Evolutionary conservation across 2,113 vertebrate genomes (phyloP).

Genomic region (Microcebus griseorufus): DNA sequence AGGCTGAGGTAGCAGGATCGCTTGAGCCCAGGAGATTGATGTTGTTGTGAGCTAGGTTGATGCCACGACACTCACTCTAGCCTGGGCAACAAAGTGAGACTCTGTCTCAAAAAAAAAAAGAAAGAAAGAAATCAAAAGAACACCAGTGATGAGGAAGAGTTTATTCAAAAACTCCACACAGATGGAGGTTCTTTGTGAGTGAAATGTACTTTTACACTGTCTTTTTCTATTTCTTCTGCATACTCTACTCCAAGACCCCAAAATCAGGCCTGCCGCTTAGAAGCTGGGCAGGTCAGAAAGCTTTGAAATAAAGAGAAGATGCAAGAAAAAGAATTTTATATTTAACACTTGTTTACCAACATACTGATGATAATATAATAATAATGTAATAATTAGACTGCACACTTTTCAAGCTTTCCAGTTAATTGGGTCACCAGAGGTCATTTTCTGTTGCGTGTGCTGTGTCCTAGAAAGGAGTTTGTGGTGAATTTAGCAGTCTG

Average conservation of each 20-base stretch:
- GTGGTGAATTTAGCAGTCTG: not conserved
- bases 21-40: too few species aligned
- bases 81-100: too few species aligned
- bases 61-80: too few species aligned
- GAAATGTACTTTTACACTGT: not conserved
- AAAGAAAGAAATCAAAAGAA: not conserved
- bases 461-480: not conserved
- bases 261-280: not conserved
- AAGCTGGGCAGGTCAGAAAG: not conserved
- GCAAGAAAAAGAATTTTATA: slow-evolving; percentile 26
- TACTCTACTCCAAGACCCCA: not conserved
- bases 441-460: not conserved
- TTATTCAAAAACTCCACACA: not conserved
- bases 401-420: not conserved
- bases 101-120: too few species aligned
- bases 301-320: not conserved
- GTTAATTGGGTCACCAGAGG: not conserved
- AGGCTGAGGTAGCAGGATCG: too few species aligned
- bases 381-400: not conserved
- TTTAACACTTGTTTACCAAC: slow-evolving; percentile 3
- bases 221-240: not conserved
- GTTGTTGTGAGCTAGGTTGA: too few species aligned
- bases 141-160: not conserved
- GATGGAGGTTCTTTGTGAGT: not conserved
- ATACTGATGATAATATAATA: not conserved